Base-by-base conservation (phyloP, 1,140 invertebrate genomes). In the Zaprionus africanus region DNA sequence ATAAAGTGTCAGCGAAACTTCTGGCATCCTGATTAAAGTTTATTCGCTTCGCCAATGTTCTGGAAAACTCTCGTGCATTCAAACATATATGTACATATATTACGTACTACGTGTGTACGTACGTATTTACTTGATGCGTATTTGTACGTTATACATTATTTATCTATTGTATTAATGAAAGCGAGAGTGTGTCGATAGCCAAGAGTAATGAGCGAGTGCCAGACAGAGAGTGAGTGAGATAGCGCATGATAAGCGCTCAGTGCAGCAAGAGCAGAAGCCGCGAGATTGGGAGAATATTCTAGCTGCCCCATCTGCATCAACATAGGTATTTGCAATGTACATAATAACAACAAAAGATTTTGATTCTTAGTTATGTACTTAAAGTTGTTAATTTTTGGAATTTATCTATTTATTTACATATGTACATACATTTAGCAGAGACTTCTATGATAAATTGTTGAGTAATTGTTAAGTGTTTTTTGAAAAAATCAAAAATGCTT, bases 61-160 rank as follows among this genome's bases (percentile, higher is more conserved):
- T 87, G 54, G 83, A 87, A 88, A 63, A 65, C 46, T 19, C 80
- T 74, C 67, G 72, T 31, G 49, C 28, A 67, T 41, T 36, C 22
- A 34, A 54, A 51, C 6, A 41, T 43, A 56, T 5, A 11, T 13
- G 9, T 56, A 41, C 38, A 56, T 5, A 11, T 13, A 15, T 56
- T 59, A 59, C 49, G 31, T 68, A 24, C 19, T 67, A 22, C 26
- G 9, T 65, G 46, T 26, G 5, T 43, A 28, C 17, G 15, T 53
- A 19, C 28, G 28, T 31, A 31, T 31, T 38, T 17, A 24, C 31
- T 9, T 51, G 19, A 19, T 31, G 67, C 57, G 49, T 51, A 59
- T 68, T 49, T 38, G 57, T 62, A 58, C 41, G 53, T 58, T 70
- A 24, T 70, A 31, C 38, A 36, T 69, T 70, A 62, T 70, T 67